phyloP scores from a whole-genome alignment of 2,888 invertebrate species.

The Epiblema foenella region DNA sequence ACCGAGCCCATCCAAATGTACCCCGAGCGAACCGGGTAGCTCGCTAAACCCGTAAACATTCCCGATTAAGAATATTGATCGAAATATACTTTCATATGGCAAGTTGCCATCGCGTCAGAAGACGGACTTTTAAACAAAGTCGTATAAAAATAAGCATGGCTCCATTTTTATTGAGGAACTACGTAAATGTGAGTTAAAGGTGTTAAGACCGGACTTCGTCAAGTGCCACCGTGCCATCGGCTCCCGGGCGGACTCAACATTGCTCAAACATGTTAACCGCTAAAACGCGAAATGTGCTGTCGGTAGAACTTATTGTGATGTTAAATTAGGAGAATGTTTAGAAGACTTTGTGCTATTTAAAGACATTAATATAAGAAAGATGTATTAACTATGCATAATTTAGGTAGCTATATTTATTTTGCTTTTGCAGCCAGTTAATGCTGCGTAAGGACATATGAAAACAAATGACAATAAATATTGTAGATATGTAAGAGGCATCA shows the following conservation, averaged over 20 bases:
- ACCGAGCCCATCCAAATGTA: conserved; percentile 69
- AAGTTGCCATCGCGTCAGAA: conserved; percentile 74
- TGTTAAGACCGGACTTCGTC: conserved; percentile 53
- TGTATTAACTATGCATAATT: background rate
- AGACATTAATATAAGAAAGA: background rate
- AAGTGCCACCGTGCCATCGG: conserved; percentile 45
- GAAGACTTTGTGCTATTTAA: background rate
- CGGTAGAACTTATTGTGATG: conserved; percentile 1
- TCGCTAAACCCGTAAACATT: conserved; percentile 48
- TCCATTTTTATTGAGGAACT: conserved; percentile 60
- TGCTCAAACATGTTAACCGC: conserved; percentile 20
- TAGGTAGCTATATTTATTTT: background rate
- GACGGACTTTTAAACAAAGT: conserved; percentile 67
- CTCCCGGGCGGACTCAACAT: background rate
- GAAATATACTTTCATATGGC: conserved; percentile 67
- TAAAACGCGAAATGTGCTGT: background rate
- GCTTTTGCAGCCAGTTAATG: background rate
- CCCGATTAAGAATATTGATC: conserved; percentile 56
- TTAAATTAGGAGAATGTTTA: conserved; percentile 1
- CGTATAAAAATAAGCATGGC: conserved; percentile 73
- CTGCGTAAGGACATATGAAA: background rate
- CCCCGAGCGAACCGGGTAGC: conserved; percentile 75
- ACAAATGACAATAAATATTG: conserved; percentile 3
- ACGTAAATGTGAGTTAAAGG: conserved; percentile 61
- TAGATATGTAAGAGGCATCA: background rate